These are phyloP conservation scores for Onychostoma macrolepis DNA, from an alignment of 2,113 vertebrate genomes.

Conservation along the genomic window DNA sequence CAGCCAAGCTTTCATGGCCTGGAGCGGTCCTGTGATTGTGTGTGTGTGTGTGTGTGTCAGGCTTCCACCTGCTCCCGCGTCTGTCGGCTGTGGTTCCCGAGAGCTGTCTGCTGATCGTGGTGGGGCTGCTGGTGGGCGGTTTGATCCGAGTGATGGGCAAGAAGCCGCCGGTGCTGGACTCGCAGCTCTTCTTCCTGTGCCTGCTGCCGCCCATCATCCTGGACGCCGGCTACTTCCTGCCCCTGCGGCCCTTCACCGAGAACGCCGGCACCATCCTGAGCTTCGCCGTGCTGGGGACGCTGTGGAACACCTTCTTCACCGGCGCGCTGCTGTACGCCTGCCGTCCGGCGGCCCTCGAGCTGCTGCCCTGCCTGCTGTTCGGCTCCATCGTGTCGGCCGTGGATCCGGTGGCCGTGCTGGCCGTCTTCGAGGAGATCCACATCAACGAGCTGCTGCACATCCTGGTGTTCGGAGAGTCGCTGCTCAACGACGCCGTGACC, in stretches of 20 bases:
- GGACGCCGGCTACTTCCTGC: conserved; percentile 96
- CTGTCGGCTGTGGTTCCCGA: conserved; percentile 89
- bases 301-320: conserved; percentile 93
- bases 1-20: no score
- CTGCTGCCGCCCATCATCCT: conserved; percentile 97
- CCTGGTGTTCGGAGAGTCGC: conserved; percentile 94
- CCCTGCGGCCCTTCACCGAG: conserved; percentile 87
- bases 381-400: conserved; percentile 94
- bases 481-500: conserved; percentile 95
- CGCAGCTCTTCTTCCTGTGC: conserved; percentile 91
- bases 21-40: no score
- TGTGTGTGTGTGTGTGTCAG: conserved; percentile 64
- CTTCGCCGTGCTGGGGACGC: conserved; percentile 92
- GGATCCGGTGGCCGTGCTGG: conserved; percentile 94
- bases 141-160: conserved; percentile 85
- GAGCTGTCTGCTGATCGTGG: conserved; percentile 94
- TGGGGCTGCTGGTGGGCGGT: conserved; percentile 90
- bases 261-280: conserved; percentile 95
- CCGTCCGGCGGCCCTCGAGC: conserved; percentile 75
- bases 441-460: conserved; percentile 96
- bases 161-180: conserved; percentile 82
- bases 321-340: conserved; percentile 83
- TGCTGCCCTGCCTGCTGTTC: conserved; percentile 90
- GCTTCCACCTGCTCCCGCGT: conserved; percentile 89
- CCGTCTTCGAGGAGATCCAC: conserved; percentile 96